Conservation (phyloP, 2,888 invertebrate genomes). For the Diarsia mendica region DNA sequence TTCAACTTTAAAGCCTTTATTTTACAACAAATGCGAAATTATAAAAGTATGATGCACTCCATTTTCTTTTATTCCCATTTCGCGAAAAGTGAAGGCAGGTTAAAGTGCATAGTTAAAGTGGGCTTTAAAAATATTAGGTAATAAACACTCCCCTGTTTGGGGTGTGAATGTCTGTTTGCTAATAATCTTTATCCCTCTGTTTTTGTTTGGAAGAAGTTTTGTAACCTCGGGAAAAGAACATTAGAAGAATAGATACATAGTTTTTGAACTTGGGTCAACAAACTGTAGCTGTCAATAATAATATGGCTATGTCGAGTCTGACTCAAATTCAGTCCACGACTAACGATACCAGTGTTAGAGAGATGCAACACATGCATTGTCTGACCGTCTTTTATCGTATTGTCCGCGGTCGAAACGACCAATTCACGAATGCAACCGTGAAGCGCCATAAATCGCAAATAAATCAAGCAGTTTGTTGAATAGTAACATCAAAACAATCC, state of each 20-base stretch:
- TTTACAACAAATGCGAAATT: constrained; percentile 20
- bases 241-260: neutral
- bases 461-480: constrained; percentile 69
- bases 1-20: neutral
- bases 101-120: constrained; percentile 53
- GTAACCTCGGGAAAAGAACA: constrained; percentile 7
- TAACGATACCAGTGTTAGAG: too few species aligned
- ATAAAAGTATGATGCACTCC: constrained; percentile 42
- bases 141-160: constrained; percentile 50
- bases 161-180: constrained; percentile 51
- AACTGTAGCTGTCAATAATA: too few species aligned
- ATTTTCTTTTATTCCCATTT: constrained; percentile 42
- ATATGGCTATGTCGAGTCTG: too few species aligned
- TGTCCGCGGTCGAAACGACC: constrained; percentile 49
- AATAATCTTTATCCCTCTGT: constrained; percentile 44
- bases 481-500: constrained; percentile 65
- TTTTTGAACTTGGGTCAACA: too few species aligned
- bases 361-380: constrained; percentile 32
- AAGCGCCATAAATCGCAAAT: constrained; percentile 48
- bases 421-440: constrained; percentile 59
- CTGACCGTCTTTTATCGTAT: constrained; percentile 17
- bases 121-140: constrained; percentile 40
- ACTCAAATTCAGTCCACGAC: too few species aligned
- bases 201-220: constrained; percentile 12
- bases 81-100: constrained; percentile 37